Evolutionary conservation across 2,888 invertebrate species (phyloP).

Genomic region (Venusia cambrica): DNA sequence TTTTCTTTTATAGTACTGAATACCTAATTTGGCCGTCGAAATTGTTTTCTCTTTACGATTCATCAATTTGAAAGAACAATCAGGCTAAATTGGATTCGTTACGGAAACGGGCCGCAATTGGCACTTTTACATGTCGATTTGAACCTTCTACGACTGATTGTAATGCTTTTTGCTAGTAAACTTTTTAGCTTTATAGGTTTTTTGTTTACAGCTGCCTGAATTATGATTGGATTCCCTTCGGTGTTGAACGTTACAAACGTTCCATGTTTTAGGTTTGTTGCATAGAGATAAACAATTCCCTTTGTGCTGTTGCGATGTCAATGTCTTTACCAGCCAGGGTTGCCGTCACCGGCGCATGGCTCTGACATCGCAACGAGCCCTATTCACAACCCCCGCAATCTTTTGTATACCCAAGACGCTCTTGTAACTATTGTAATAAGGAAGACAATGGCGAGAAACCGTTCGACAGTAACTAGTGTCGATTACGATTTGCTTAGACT

Average conservation of each 20-base stretch:
- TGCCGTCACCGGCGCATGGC: constrained; percentile 41
- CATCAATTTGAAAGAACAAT: constrained; percentile 49
- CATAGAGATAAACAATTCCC: constrained; percentile 33
- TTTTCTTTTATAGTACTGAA: constrained; percentile 19
- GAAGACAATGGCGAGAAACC: constrained; percentile 28
- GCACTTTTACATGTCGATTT: constrained; percentile 51
- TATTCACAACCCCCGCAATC: constrained; percentile 32
- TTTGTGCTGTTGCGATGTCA: constrained; percentile 36
- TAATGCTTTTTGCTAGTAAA: constrained; percentile 34
- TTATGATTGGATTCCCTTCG: constrained; percentile 19
- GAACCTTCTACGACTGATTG: constrained; percentile 41
- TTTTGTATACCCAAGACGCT: constrained; percentile 14
- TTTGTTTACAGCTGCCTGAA: constrained; percentile 23
- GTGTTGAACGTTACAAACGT: no score
- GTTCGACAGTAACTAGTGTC: constrained; percentile 37
- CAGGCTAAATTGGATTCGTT: constrained; percentile 52
- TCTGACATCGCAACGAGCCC: constrained; percentile 40
- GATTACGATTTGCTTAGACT: constrained; percentile 45
- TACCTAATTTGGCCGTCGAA: constrained; percentile 45
- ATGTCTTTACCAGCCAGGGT: constrained; percentile 42
- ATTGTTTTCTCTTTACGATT: constrained; percentile 53
- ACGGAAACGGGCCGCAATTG: constrained; percentile 50
- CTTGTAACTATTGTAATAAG: constrained; percentile 30
- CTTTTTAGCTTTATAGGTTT: constrained; percentile 28
- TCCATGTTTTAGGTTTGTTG: constrained; percentile 4